phyloP scores from a whole-genome alignment of 1,140 invertebrate genomes.

The Limonius californicus region DNA sequence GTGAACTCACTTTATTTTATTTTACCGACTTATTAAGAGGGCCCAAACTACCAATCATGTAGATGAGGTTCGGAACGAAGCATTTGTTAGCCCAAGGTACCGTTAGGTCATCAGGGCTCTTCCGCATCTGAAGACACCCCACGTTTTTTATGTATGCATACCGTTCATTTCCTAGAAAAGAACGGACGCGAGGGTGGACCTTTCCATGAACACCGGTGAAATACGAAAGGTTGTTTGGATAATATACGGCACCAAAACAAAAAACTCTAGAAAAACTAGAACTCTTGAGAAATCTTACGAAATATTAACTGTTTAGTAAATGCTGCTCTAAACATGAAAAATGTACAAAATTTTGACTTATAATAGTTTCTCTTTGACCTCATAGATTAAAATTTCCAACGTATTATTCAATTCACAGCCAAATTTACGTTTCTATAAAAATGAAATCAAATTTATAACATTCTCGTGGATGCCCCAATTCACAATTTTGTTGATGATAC shows the following conservation, averaged over 20 bases:
- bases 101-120: constrained; percentile 29
- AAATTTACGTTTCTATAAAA: too few species aligned
- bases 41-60: constrained; percentile 23
- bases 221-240: neutral
- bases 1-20: neutral
- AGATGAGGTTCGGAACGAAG: constrained; percentile 24
- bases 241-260: neutral
- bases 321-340: too few species aligned
- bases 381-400: too few species aligned
- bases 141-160: constrained; percentile 26
- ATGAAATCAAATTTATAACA: too few species aligned
- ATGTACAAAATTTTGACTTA: too few species aligned
- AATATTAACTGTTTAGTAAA: too few species aligned
- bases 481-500: too few species aligned
- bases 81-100: constrained; percentile 27
- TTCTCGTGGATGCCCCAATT: too few species aligned
- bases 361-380: too few species aligned
- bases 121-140: constrained; percentile 29
- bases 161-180: constrained; percentile 29
- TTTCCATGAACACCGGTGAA: constrained; percentile 1
- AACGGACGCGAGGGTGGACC: constrained; percentile 27
- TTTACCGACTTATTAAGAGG: constrained; percentile 14
- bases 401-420: too few species aligned
- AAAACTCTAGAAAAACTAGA: neutral
- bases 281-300: too few species aligned